Conservation (phyloP, 2,113 vertebrate genomes). For the Otis tarda region DNA sequence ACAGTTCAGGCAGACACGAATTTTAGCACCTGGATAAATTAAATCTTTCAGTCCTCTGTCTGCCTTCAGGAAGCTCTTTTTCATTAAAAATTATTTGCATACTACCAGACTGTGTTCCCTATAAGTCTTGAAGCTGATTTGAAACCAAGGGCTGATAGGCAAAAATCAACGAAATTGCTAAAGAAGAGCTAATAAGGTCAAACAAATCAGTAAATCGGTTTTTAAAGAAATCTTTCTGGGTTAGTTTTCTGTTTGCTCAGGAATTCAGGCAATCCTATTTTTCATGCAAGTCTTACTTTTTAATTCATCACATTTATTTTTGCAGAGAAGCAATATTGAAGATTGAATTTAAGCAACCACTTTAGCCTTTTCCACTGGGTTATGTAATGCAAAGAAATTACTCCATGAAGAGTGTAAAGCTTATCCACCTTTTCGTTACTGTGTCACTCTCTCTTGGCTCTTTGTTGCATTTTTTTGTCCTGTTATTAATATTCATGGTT, state of each 20-base stretch:
- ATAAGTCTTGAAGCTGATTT: neutral
- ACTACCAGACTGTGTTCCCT: neutral
- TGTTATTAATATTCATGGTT: slow-evolving; percentile 33
- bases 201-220: slow-evolving; percentile 23
- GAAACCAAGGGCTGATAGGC: neutral
- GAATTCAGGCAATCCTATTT: slow-evolving; percentile 43
- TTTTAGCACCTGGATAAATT: neutral
- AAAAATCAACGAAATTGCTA: slow-evolving; percentile 12
- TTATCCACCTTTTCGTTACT: neutral
- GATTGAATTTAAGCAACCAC: slow-evolving; percentile 52
- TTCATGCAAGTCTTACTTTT: slow-evolving; percentile 51
- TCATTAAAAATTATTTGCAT: slow-evolving; percentile 32
- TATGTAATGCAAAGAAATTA: slow-evolving; percentile 53
- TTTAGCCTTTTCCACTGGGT: slow-evolving; percentile 46
- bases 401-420: slow-evolving; percentile 21
- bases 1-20: neutral
- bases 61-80: slow-evolving; percentile 14
- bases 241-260: slow-evolving; percentile 51
- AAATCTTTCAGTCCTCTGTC: neutral
- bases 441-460: neutral
- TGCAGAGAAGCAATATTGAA: slow-evolving; percentile 25
- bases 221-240: slow-evolving; percentile 29
- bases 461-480: slow-evolving; percentile 16
- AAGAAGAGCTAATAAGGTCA: slow-evolving; percentile 44
- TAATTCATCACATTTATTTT: slow-evolving; percentile 54